Conservation (phyloP, 2,888 invertebrate genomes). For the Panopea generosa region DNA sequence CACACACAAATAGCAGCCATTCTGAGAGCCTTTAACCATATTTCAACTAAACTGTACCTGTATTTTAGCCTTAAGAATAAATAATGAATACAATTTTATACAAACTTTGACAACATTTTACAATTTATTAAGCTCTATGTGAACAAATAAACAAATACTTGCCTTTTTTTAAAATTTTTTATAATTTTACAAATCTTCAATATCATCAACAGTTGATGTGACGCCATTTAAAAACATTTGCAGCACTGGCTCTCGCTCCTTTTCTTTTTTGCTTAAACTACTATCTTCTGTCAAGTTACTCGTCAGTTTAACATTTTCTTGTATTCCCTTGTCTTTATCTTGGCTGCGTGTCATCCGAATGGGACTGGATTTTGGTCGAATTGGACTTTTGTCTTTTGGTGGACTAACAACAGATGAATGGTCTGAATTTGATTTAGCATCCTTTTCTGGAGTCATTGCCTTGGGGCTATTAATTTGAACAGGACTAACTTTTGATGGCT, state of each 20-base stretch:
- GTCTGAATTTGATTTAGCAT: constrained; percentile 25
- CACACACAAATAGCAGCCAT: no score
- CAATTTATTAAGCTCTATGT: background rate
- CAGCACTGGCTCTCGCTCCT: constrained; percentile 54
- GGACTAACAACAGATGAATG: constrained; percentile 18
- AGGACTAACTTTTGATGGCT: constrained; percentile 41
- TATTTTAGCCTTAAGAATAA: no score
- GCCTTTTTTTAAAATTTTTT: background rate
- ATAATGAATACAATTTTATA: no score
- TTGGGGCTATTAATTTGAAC: constrained; percentile 20
- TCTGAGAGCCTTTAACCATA: no score
- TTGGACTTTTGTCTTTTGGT: constrained; percentile 17
- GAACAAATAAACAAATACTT: constrained; percentile 4
- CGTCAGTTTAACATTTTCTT: background rate
- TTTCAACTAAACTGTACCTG: no score
- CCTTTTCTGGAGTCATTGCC: constrained; percentile 29
- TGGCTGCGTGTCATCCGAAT: background rate
- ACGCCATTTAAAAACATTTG: constrained; percentile 62
- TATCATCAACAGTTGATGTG: constrained; percentile 64
- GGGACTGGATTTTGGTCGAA: background rate
- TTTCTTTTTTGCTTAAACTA: constrained; percentile 13
- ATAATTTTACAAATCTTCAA: constrained; percentile 64
- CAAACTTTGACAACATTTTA: no score
- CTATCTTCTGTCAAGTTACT: background rate
- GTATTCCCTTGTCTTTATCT: constrained; percentile 5